phyloP scores from a whole-genome alignment of 2,797 vertebrate species.

The Tapirus indicus region DNA sequence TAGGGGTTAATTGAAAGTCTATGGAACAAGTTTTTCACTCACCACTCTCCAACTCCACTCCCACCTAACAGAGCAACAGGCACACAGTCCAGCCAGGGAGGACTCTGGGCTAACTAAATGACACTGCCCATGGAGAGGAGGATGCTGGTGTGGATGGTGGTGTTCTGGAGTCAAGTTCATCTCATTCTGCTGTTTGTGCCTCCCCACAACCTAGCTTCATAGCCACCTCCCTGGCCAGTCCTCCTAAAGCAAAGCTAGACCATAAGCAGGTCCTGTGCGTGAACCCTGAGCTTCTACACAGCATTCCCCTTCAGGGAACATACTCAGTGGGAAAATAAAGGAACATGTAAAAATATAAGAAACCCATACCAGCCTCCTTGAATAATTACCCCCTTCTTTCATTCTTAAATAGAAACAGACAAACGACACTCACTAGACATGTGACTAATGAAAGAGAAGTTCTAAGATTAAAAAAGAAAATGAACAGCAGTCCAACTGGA shows the following conservation, averaged over 20 bases:
- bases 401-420: neutral
- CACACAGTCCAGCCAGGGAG: neutral
- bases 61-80: neutral
- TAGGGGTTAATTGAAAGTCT: neutral
- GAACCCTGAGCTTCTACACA: neutral
- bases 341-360: neutral
- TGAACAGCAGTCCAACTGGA: neutral
- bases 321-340: neutral
- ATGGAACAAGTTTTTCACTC: neutral
- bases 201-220: neutral
- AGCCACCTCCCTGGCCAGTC: neutral
- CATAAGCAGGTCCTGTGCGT: neutral
- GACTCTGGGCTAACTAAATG: neutral
- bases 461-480: conserved; percentile 4
- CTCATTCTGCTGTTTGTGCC: neutral
- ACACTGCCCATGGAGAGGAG: neutral
- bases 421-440: neutral
- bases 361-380: neutral
- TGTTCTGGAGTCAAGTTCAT: rapidly evolving
- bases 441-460: neutral
- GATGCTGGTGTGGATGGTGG: neutral
- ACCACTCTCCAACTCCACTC: neutral
- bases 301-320: neutral
- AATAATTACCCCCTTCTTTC: neutral
- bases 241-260: neutral